A percentile compares a stretch with the other conserved stretches of the same genome.
These are phyloP conservation scores for Yponomeuta evonymella DNA, from an alignment of 2,888 invertebrate genomes.

Conservation along the genomic window DNA sequence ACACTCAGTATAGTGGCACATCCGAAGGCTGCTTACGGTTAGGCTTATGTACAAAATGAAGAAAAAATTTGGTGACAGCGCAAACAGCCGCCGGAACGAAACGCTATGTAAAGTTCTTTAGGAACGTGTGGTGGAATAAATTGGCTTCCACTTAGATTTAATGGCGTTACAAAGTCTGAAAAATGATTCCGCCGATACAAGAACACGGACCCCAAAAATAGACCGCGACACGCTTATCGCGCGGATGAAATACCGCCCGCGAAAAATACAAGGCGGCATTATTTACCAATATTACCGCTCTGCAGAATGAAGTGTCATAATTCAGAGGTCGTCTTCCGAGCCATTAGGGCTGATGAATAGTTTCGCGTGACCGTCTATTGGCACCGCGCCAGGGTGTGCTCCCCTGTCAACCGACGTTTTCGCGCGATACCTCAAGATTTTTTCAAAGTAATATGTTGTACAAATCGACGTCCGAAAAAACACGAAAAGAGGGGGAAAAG, in stretches of 20 bases:
- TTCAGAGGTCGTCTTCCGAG: slow-evolving; percentile 42
- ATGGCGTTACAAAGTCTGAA: not conserved
- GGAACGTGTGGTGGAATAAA: no score
- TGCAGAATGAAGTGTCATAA: slow-evolving; percentile 47
- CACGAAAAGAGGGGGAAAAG: no score
- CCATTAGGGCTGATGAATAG: slow-evolving; percentile 53
- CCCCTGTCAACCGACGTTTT: not conserved
- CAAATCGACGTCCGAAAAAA: no score
- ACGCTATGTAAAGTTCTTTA: no score
- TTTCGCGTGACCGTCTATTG: slow-evolving; percentile 31
- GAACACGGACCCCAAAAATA: slow-evolving; percentile 2
- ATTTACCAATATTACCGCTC: slow-evolving; percentile 25
- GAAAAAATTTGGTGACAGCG: no score
- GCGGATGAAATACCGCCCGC: not conserved
- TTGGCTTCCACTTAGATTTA: no score
- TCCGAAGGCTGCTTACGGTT: no score
- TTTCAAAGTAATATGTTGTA: no score
- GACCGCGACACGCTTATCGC: not conserved
- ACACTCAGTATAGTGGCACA: no score
- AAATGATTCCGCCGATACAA: not conserved
- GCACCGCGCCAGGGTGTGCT: slow-evolving; percentile 25
- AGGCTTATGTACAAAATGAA: no score
- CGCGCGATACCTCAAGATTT: no score
- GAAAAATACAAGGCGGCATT: slow-evolving; percentile 7
- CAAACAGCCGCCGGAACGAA: no score